Evolutionary conservation across 2,888 invertebrate species (phyloP), one percentile per base, ranked within the genome.

Genomic region (Cosmopolites sordidus): DNA sequence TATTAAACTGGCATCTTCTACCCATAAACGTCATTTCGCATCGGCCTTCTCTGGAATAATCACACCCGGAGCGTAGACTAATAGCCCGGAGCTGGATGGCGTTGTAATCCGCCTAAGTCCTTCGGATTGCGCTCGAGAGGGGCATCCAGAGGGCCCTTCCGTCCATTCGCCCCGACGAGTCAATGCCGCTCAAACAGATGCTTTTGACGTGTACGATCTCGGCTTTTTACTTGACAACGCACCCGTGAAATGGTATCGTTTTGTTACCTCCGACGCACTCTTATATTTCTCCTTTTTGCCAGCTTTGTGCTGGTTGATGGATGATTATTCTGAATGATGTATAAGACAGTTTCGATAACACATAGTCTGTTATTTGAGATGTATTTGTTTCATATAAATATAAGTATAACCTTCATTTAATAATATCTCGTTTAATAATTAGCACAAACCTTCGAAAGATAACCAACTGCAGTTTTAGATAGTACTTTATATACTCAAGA

Each of bases 1-100:
- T n/a, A n/a, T n/a, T n/a, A n/a, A n/a, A n/a, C n/a, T n/a, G n/a
- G n/a, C n/a, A 33, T 12, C 12, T 11, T 12, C 40, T 53, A 56
- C 48, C 63, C 58, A 62, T 65, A 65, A 65, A 65, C 58, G 64
- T 64, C 64, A 55, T 40, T 38, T 51, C 33, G 53, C 46, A 63
- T 63, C 53, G 59, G 56, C 56, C 47, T 52, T 11, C 33, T 11
- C 8, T 2, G 33, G 33, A 54, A 58, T 58, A 58, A 58, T 58
- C 54, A 52, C 58, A 43, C 27, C 48, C 52, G 61, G 62, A 54
- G 56, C 56, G 22, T 8, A 8, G 22, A 57, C 59, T 61, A 60
- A 61, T 61, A 56, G 60, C 55, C 58, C 37, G 44, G 49, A 56
- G 57, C 56, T 51, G 62, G 56, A 59, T 60, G 60, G 58, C 58